phyloP scores from a whole-genome alignment of 1,140 invertebrate genomes.

The Muscidifurax raptorellus region DNA sequence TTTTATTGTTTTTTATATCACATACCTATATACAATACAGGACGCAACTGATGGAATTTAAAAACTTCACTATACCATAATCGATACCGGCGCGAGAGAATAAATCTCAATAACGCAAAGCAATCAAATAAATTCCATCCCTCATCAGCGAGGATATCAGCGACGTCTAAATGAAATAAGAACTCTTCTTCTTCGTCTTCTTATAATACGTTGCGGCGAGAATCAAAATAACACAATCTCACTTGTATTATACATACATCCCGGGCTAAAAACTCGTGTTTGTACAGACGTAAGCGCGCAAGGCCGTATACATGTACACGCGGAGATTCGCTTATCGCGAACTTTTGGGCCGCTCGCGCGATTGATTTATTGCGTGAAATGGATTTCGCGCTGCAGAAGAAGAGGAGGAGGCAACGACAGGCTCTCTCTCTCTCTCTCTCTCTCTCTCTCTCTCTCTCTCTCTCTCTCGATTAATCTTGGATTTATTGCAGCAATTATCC shows the following conservation, averaged over 20 bases:
- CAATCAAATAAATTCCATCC: constrained; percentile 13
- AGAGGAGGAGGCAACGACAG: constrained; percentile 57
- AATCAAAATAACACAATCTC: neutral
- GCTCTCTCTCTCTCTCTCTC: constrained; percentile 53
- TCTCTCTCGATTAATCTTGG: constrained; percentile 63
- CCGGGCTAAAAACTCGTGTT: neutral
- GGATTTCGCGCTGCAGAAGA: constrained; percentile 59
- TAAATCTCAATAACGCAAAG: constrained; percentile 6
- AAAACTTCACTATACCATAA: neutral
- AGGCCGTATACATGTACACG: neutral
- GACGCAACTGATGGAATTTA: neutral
- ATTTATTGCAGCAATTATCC: constrained; percentile 69
- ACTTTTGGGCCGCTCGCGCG: constrained; percentile 26
- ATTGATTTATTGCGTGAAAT: constrained; percentile 68
- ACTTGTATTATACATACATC: no score
- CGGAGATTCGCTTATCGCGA: constrained; percentile 56
- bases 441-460: constrained; percentile 51
- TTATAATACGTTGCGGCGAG: neutral
- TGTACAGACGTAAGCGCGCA: neutral
- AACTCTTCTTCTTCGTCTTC: neutral
- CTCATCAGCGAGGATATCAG: neutral
- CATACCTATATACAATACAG: no score
- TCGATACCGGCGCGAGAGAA: neutral
- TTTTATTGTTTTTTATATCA: neutral
- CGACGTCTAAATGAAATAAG: neutral